Conservation (phyloP, 2,888 invertebrate species). For the Oscheius myriophilus region DNA sequence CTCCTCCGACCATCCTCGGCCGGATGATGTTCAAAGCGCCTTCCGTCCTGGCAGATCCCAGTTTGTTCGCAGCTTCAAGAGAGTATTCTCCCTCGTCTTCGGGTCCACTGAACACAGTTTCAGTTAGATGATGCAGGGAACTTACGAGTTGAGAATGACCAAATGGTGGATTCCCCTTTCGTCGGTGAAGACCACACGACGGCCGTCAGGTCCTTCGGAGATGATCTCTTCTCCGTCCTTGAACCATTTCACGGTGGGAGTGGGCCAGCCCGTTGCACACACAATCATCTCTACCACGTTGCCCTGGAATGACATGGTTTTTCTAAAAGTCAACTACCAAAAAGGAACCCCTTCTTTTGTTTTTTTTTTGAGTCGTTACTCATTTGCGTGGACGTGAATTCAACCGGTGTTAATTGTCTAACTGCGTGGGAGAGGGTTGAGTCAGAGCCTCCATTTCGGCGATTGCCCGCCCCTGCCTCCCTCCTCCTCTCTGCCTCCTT, state of each 20-base stretch:
- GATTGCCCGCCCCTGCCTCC: too few species aligned
- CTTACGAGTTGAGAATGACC: constrained; percentile 64
- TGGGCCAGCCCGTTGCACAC: constrained; percentile 71
- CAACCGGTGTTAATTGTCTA: too few species aligned
- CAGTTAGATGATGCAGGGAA: not conserved
- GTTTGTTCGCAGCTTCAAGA: constrained; percentile 69
- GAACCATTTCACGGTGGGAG: constrained; percentile 72
- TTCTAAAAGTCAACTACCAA: too few species aligned
- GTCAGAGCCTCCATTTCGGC: too few species aligned
- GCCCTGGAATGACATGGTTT: constrained; percentile 60
- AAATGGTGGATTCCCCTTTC: constrained; percentile 69
- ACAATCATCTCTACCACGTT: constrained; percentile 71
- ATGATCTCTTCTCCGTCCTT: constrained; percentile 65
- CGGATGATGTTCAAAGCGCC: constrained; percentile 65
- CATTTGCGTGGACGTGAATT: too few species aligned
- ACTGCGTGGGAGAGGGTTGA: too few species aligned
- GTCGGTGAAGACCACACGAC: constrained; percentile 66
- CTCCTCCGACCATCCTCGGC: constrained; percentile 51
- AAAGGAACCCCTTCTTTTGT: too few species aligned
- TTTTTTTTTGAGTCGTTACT: too few species aligned
- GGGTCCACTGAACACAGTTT: constrained; percentile 35
- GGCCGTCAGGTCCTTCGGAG: constrained; percentile 63
- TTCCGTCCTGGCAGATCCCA: constrained; percentile 68
- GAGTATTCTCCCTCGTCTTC: constrained; percentile 71
- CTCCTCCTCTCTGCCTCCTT: too few species aligned